Percentiles rank a stretch among this genome's conserved stretches.
Conservation (phyloP, 2,113 vertebrate genomes). For the Embiotoca jacksoni region DNA sequence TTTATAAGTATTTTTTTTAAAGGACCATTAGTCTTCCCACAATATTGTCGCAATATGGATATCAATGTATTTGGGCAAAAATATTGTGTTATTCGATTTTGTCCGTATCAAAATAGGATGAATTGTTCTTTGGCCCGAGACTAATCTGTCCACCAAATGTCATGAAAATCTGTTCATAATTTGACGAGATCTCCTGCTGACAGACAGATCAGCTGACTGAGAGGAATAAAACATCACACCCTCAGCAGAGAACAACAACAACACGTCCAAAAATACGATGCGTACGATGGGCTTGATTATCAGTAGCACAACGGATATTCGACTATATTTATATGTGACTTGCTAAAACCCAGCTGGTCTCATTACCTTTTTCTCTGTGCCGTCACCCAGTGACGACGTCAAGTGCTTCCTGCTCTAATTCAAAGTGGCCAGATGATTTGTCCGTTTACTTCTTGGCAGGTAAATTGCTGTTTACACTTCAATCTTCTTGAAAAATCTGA, state of each 20-base stretch:
- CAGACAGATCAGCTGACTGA: neutral
- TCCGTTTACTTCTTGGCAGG: slow-evolving; percentile 35
- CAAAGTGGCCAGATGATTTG: slow-evolving; percentile 41
- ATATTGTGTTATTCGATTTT: no score
- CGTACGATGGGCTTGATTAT: neutral
- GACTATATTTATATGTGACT: slow-evolving; percentile 35
- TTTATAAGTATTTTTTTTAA: no score
- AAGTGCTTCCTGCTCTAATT: slow-evolving; percentile 51
- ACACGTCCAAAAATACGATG: no score
- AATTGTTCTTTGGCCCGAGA: neutral
- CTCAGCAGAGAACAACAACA: neutral
- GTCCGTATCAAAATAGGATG: neutral
- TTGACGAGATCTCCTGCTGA: slow-evolving; percentile 16
- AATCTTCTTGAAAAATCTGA: slow-evolving; percentile 3
- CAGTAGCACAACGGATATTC: neutral
- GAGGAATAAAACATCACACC: slow-evolving; percentile 9
- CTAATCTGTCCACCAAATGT: slow-evolving; percentile 14
- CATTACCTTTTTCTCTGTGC: slow-evolving; percentile 44
- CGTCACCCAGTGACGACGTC: slow-evolving; percentile 17
- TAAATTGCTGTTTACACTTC: slow-evolving; percentile 45
- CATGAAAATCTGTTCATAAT: slow-evolving; percentile 8
- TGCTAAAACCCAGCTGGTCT: slow-evolving; percentile 21
- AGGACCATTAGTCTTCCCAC: no score
- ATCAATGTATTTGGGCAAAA: no score
- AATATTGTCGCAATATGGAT: no score